Conservation (phyloP, 2,113 vertebrate genomes). For the Grammomys surdaster region DNA sequence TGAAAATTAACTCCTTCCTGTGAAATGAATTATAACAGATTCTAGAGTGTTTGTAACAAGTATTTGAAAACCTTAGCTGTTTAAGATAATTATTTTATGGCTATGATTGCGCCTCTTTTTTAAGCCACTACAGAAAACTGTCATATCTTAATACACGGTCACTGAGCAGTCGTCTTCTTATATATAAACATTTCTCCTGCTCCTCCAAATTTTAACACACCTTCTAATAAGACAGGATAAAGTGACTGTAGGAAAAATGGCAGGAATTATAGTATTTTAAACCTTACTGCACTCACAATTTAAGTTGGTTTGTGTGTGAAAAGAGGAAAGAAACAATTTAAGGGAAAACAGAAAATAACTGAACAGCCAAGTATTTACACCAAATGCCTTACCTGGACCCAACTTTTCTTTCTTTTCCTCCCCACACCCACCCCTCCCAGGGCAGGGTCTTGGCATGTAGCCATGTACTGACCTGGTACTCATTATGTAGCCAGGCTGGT, state of each 20-base stretch:
- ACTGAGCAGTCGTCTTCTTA: slow-evolving; percentile 52
- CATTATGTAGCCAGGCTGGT: neutral
- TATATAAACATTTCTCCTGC: neutral
- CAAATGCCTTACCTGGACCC: neutral
- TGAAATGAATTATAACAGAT: slow-evolving; percentile 58
- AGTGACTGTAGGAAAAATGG: slow-evolving; percentile 7
- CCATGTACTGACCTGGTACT: neutral
- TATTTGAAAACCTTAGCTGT: slow-evolving; percentile 11
- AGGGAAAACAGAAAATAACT: slow-evolving; percentile 55
- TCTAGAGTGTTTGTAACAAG: slow-evolving; percentile 38
- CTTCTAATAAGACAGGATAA: slow-evolving; percentile 22
- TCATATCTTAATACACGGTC: neutral
- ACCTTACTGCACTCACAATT: slow-evolving; percentile 32
- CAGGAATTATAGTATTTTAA: slow-evolving; percentile 4
- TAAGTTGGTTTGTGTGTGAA: slow-evolving; percentile 26
- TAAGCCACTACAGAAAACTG: slow-evolving; percentile 50
- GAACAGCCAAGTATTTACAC: neutral
- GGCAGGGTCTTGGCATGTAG: neutral
- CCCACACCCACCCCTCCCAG: rapidly evolving
- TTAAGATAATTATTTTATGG: slow-evolving; percentile 25
- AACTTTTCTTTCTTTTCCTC: neutral
- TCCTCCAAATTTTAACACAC: neutral
- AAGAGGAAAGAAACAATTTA: slow-evolving; percentile 66
- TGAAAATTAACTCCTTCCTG: slow-evolving; percentile 47
- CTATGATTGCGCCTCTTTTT: slow-evolving; percentile 44